phyloP scores from a whole-genome alignment of 2,797 vertebrate genomes.

The Liparis tanakae region DNA sequence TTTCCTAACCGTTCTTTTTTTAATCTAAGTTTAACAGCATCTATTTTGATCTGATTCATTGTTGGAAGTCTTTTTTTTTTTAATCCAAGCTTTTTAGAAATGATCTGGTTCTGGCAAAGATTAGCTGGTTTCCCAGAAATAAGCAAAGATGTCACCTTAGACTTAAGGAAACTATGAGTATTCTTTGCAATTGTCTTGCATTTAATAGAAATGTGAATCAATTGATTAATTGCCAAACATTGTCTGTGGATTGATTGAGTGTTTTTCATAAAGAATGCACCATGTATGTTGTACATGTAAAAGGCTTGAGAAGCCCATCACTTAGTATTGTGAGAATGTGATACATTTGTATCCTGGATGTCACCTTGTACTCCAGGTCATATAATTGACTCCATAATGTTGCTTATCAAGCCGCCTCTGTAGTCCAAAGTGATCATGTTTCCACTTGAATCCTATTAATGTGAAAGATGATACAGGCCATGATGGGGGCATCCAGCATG shows the following conservation, averaged over 20 bases:
- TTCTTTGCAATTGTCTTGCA: neutral
- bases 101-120: neutral
- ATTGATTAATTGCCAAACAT: neutral
- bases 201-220: neutral
- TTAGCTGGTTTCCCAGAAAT: neutral
- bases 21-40: neutral
- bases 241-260: neutral
- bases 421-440: constrained; percentile 20
- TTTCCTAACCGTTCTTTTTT: neutral
- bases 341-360: neutral
- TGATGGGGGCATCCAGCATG: neutral
- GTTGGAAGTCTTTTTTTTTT: neutral
- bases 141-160: neutral
- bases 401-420: neutral
- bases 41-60: neutral
- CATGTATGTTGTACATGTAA: neutral
- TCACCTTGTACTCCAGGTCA: neutral
- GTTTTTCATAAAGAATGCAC: neutral
- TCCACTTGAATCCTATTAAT: constrained; percentile 27
- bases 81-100: neutral
- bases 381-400: constrained; percentile 18
- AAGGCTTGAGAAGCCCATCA: neutral
- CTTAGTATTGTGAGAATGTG: neutral
- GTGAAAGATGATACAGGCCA: constrained; percentile 16
- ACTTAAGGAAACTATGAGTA: neutral